Evolutionary conservation across 2,113 vertebrate species (phyloP).

Genomic region (Onychorhynchus coronatus): DNA sequence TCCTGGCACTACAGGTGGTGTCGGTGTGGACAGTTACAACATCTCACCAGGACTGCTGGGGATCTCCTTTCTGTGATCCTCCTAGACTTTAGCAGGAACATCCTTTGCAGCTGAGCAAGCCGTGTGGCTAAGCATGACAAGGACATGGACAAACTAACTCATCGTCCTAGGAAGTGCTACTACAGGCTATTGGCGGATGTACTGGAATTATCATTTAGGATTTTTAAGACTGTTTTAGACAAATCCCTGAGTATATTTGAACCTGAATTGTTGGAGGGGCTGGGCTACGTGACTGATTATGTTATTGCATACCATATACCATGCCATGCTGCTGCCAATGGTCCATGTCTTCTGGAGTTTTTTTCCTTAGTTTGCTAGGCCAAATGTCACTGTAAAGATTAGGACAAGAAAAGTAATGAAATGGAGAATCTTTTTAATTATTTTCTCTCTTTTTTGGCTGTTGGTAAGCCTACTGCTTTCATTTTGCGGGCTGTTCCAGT

Average conservation of each 20-base stretch:
- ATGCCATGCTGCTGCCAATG: neutral
- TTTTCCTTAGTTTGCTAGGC: neutral
- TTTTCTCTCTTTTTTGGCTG: neutral
- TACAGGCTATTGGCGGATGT: neutral
- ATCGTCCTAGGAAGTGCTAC: rapidly evolving
- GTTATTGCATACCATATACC: neutral
- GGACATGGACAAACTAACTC: neutral
- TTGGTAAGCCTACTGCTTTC: neutral
- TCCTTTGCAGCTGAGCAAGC: neutral
- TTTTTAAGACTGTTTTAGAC: neutral
- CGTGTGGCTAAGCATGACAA: rapidly evolving
- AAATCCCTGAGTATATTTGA: neutral
- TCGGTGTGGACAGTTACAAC: neutral
- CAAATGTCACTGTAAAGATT: neutral
- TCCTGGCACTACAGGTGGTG: rapidly evolving
- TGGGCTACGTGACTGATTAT: neutral
- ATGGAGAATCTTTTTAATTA: neutral
- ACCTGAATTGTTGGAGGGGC: neutral
- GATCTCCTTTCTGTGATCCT: neutral
- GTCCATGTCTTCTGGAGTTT: neutral
- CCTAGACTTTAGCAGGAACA: neutral
- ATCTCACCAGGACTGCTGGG: neutral
- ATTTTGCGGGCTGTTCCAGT: neutral
- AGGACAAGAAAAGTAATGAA: neutral
- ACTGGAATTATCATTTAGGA: neutral